phyloP scores from a whole-genome alignment of 2,888 invertebrate genomes.

The Tiphia femorata region DNA sequence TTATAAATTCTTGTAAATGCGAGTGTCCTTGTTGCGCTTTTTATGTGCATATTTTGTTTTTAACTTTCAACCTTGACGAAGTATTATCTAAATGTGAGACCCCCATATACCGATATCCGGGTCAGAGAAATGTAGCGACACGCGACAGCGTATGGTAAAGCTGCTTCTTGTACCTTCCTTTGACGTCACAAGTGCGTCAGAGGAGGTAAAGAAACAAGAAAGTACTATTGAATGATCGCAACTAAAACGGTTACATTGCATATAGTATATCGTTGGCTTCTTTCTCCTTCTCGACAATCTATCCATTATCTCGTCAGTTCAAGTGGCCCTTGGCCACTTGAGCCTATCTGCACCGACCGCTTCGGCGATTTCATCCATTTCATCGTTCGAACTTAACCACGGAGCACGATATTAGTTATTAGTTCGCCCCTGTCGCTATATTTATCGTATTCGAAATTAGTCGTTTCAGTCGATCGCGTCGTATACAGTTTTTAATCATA shows the following conservation, averaged over 20 bases:
- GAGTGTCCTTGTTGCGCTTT: too few relatives aligned
- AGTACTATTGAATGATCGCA: conserved; percentile 66
- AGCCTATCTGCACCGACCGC: conserved; percentile 49
- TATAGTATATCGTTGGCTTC: conserved; percentile 39
- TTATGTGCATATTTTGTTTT: too few relatives aligned
- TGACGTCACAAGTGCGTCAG: conserved; percentile 68
- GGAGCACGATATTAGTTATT: too few relatives aligned
- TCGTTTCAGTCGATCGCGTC: too few relatives aligned
- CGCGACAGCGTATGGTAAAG: conserved; percentile 52
- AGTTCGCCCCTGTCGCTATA: too few relatives aligned
- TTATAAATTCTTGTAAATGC: too few relatives aligned
- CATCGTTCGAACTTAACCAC: too few relatives aligned
- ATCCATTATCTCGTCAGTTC: conserved; percentile 63
- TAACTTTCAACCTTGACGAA: too few relatives aligned
- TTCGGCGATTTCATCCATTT: conserved; percentile 33
- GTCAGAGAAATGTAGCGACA: conserved; percentile 38
- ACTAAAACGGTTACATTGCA: conserved; percentile 32
- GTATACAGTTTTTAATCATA: too few relatives aligned
- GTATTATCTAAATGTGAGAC: too few relatives aligned
- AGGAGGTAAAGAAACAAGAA: conserved; percentile 64
- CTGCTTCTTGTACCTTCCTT: conserved; percentile 61
- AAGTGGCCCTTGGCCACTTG: conserved; percentile 60
- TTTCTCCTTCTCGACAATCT: conserved; percentile 58
- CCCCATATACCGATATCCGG: conserved; percentile 36
- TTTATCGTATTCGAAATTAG: too few relatives aligned